phyloP scores from a whole-genome alignment of 2,797 vertebrate species.

The Urophycis tenuis region DNA sequence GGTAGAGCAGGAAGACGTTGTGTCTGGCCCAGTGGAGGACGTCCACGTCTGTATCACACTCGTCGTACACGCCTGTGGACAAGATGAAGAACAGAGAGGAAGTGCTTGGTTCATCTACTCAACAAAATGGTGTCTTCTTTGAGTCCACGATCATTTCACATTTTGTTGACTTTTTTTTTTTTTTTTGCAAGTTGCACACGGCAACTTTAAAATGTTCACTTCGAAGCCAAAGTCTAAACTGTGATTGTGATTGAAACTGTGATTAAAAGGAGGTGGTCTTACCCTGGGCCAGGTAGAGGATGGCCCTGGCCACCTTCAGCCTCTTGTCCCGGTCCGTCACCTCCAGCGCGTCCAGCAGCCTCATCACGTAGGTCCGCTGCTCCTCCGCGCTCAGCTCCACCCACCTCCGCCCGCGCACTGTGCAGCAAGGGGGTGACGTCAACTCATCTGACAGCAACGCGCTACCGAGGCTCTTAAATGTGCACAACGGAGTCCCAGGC shows the following conservation, averaged over 20 bases:
- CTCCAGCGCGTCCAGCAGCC: constrained; percentile 85
- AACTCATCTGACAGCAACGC: not conserved
- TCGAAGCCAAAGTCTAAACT: too few relatives aligned
- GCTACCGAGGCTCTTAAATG: not conserved
- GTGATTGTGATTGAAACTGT: too few relatives aligned
- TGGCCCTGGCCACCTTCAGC: constrained; percentile 81
- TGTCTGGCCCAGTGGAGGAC: constrained; percentile 88
- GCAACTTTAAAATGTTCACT: too few relatives aligned
- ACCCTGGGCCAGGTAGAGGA: constrained; percentile 96
- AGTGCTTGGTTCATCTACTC: not conserved
- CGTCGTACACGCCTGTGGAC: constrained; percentile 83
- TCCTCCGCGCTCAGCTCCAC: constrained; percentile 72
- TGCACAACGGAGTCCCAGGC: not conserved
- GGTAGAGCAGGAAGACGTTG: constrained; percentile 91
- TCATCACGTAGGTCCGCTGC: constrained; percentile 85
- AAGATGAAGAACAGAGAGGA: not conserved
- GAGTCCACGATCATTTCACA: not conserved
- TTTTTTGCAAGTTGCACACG: not conserved
- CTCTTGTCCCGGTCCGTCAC: constrained; percentile 86
- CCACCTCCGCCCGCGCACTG: constrained; percentile 77
- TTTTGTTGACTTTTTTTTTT: not conserved
- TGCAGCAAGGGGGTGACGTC: not conserved
- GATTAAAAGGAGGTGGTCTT: constrained; percentile 17
- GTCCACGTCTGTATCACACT: constrained; percentile 83
- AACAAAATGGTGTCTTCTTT: not conserved